phyloP scores from a whole-genome alignment of 2,888 invertebrate species.

The Strigamia maritima region DNA sequence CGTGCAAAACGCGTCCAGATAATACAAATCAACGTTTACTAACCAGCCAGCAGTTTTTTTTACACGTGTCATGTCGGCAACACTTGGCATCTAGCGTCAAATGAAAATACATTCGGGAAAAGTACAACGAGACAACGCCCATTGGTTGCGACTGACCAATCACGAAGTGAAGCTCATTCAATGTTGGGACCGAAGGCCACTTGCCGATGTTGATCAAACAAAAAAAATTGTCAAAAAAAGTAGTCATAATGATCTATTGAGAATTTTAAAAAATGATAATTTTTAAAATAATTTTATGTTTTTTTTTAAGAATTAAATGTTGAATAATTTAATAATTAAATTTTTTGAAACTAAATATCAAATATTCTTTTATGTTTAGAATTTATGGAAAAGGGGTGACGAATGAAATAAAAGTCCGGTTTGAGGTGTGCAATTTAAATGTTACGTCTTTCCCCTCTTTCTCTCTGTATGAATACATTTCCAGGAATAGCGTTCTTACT shows the following conservation, averaged over 20 bases:
- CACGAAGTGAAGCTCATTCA: not conserved
- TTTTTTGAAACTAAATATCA: too few relatives aligned
- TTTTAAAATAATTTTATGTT: not conserved
- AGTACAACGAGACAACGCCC: constrained; percentile 32
- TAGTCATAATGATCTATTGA: not conserved
- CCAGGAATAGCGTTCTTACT: constrained; percentile 34
- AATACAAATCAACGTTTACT: not conserved
- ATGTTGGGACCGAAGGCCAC: constrained; percentile 30
- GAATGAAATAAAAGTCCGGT: constrained; percentile 1
- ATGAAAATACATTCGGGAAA: constrained; percentile 21
- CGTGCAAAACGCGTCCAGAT: not conserved
- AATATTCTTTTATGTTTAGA: not conserved
- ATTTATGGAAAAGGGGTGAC: not conserved
- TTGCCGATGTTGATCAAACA: not conserved
- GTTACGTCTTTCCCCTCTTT: constrained; percentile 9
- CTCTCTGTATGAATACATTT: constrained; percentile 12
- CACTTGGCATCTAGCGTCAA: constrained; percentile 26
- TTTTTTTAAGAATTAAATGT: too few relatives aligned
- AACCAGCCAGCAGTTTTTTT: constrained; percentile 5
- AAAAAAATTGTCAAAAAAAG: not conserved
- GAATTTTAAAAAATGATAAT: not conserved
- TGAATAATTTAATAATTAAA: too few relatives aligned
- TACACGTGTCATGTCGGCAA: constrained; percentile 32
- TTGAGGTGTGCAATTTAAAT: constrained; percentile 31
- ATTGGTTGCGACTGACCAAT: constrained; percentile 21